These are phyloP conservation scores for Euleptes europaea DNA, from an alignment of 2,113 vertebrate genomes.

Conservation along the genomic window DNA sequence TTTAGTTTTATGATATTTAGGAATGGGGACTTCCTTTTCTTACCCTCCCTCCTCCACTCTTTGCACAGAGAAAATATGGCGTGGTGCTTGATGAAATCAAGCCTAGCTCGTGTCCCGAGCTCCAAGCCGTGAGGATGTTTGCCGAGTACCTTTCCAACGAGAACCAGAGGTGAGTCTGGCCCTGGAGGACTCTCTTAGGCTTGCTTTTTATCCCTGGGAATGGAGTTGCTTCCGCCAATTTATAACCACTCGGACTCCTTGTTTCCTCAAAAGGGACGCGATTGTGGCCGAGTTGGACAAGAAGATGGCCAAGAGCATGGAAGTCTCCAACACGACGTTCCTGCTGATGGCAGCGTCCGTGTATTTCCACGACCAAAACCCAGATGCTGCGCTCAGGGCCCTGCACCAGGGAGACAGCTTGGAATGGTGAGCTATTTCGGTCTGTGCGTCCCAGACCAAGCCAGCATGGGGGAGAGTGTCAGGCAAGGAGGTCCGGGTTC, in stretches of 20 bases:
- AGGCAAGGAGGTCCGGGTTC: no score
- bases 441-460: background rate
- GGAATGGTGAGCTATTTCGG: slow-evolving; percentile 81
- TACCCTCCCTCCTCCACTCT: rapidly evolving
- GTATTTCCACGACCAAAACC: slow-evolving; percentile 87
- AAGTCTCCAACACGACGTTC: slow-evolving; percentile 87
- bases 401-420: slow-evolving; percentile 93
- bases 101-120: slow-evolving; percentile 78
- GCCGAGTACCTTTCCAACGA: slow-evolving; percentile 88
- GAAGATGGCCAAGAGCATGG: slow-evolving; percentile 90
- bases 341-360: slow-evolving; percentile 92
- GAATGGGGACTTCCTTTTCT: background rate
- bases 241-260: rapidly evolving
- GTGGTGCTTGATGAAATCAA: slow-evolving; percentile 95
- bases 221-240: background rate
- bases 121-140: slow-evolving; percentile 92
- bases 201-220: no score
- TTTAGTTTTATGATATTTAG: background rate
- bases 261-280: slow-evolving; percentile 73
- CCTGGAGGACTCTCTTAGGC: rapidly evolving
- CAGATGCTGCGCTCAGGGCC: slow-evolving; percentile 84
- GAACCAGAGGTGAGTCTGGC: slow-evolving; percentile 76
- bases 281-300: slow-evolving; percentile 88
- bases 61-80: slow-evolving; percentile 84
- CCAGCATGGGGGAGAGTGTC: no score